phyloP scores from a whole-genome alignment of 1,140 invertebrate species.

The Sitobion miscanthi region DNA sequence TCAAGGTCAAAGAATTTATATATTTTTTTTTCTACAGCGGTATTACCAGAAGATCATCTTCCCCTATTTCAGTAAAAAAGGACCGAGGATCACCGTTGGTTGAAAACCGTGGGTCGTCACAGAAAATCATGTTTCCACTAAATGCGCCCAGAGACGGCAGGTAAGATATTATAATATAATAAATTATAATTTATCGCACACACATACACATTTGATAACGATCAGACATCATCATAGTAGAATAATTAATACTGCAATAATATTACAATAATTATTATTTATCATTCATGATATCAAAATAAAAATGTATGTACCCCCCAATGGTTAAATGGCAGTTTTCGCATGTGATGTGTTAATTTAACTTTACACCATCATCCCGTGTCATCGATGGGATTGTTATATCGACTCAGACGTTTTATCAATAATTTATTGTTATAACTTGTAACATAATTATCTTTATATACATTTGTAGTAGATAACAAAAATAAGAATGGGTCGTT shows the following conservation, averaged over 20 bases:
- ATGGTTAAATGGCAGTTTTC: not conserved
- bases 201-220: not conserved
- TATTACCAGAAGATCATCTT: not conserved
- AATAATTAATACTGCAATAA: not conserved
- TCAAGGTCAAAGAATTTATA: not conserved
- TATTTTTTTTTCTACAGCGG: constrained; percentile 15
- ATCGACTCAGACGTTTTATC: not conserved
- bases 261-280: not conserved
- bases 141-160: constrained; percentile 43
- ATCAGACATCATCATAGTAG: not conserved
- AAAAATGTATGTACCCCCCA: not conserved
- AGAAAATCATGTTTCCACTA: constrained; percentile 35
- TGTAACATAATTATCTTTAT: not conserved
- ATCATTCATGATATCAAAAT: not conserved
- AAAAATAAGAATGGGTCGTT: not conserved
- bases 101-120: not conserved
- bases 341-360: not conserved
- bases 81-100: not conserved
- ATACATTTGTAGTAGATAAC: not conserved
- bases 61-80: not conserved
- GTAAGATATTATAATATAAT: constrained; percentile 31
- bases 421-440: not conserved
- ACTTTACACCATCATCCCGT: not conserved
- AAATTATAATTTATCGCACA: not conserved
- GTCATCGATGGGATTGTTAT: not conserved